phyloP scores from a whole-genome alignment of 92 coral and sea anemone genomes.

The Montipora capitata region DNA sequence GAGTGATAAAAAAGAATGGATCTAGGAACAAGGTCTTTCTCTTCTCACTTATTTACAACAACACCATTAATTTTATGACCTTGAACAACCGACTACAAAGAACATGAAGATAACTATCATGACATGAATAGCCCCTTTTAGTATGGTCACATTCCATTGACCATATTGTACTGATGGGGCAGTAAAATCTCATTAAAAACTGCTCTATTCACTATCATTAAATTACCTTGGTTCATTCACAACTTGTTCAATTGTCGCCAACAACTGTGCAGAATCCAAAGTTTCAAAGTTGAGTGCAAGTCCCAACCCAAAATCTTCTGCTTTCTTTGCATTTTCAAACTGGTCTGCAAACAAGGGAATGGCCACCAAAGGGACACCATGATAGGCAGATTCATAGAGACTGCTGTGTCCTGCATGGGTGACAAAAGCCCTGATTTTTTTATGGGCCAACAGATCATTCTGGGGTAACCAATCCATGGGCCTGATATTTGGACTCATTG shows the following conservation, averaged over 20 bases:
- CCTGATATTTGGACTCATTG: slow-evolving; percentile 24
- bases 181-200: too few relatives aligned
- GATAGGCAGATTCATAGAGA: slow-evolving; percentile 41
- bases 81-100: too few relatives aligned
- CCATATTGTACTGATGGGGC: too few relatives aligned
- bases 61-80: too few relatives aligned
- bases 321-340: slow-evolving; percentile 21
- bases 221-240: slow-evolving; percentile 48
- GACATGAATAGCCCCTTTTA: too few relatives aligned
- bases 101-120: too few relatives aligned
- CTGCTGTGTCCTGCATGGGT: slow-evolving; percentile 68
- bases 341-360: slow-evolving; percentile 39
- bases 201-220: not conserved
- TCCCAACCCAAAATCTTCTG: slow-evolving; percentile 53
- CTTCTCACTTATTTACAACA: too few relatives aligned
- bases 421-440: slow-evolving; percentile 56
- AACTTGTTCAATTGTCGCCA: slow-evolving; percentile 17
- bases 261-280: slow-evolving; percentile 4
- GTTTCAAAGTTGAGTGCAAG: slow-evolving; percentile 24
- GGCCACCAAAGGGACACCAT: slow-evolving; percentile 49
- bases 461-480: slow-evolving; percentile 56
- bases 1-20: too few relatives aligned
- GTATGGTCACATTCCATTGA: too few relatives aligned
- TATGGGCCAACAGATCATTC: slow-evolving; percentile 58
- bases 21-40: too few relatives aligned